A percentile compares a stretch with the other conserved stretches of the same genome.
phyloP scores from a whole-genome alignment of 2,797 vertebrate genomes.

The Coluber constrictor region DNA sequence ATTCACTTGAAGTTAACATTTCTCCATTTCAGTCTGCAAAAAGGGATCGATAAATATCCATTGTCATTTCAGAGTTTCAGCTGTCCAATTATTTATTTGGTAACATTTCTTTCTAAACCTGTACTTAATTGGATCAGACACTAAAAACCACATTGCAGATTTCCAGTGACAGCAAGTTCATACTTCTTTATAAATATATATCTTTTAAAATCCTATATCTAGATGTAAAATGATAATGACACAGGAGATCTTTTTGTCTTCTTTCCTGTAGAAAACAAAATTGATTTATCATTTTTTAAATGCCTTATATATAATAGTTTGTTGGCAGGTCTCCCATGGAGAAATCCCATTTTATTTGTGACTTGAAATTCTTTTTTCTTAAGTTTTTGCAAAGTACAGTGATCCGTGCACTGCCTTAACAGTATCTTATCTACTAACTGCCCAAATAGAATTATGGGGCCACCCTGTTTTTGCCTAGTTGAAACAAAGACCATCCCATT shows the following conservation, averaged over 20 bases:
- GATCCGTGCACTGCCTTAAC: slow-evolving; percentile 45
- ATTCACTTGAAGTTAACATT: slow-evolving; percentile 81
- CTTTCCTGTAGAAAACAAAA: slow-evolving; percentile 36
- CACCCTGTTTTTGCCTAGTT: background rate
- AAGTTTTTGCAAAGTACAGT: slow-evolving; percentile 51
- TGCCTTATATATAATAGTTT: slow-evolving; percentile 42
- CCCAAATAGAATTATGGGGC: background rate
- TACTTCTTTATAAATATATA: slow-evolving; percentile 74
- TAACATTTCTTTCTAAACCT: slow-evolving; percentile 78
- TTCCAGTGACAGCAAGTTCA: slow-evolving; percentile 77
- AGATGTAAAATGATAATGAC: slow-evolving; percentile 59
- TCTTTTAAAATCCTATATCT: slow-evolving; percentile 33
- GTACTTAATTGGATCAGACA: slow-evolving; percentile 85
- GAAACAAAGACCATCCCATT: background rate
- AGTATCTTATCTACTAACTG: slow-evolving; percentile 45
- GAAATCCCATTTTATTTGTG: slow-evolving; percentile 50
- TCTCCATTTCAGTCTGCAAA: slow-evolving; percentile 79
- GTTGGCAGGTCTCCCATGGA: slow-evolving; percentile 55
- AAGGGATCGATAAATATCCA: slow-evolving; percentile 84
- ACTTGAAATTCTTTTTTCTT: slow-evolving; percentile 51
- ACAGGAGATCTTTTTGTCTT: slow-evolving; percentile 30
- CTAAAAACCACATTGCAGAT: slow-evolving; percentile 78
- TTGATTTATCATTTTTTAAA: slow-evolving; percentile 54
- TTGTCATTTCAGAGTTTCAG: slow-evolving; percentile 74
- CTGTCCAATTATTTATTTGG: slow-evolving; percentile 86